Evolutionary conservation across 1,140 invertebrate species (phyloP), one percentile per base, ranked within the genome.

Genomic region (Drosophila pallidifrons): DNA sequence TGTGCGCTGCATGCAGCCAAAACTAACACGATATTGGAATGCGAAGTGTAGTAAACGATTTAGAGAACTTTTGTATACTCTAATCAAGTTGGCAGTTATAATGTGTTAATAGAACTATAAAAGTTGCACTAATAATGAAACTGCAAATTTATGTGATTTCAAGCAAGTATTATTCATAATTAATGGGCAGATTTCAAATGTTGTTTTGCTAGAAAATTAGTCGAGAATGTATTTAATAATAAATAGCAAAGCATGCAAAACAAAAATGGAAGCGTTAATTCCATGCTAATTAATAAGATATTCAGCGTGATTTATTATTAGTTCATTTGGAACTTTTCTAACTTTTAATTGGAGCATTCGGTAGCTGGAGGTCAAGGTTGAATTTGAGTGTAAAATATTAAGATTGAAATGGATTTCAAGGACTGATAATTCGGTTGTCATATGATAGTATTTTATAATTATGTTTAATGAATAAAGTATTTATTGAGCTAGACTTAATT

Each of bases 1-100:
- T 35, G 80, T 75, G 59, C 49, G 54, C 73, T 63, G 43, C 45
- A 13, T 35, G 54, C 58, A 20, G 16, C 30, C 35, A 38, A 38
- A 38, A 38, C 7, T 10, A 32, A 13, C 8, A 61, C 13, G n/a
- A 59, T 51, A 68, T 16, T 15, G 10, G 1, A 43, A 35, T 46
- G 32, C 16, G 20, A 25, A 20, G 8, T 30, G 51, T 20, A 15
- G 20, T 28, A 8, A 5, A 54, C n/a, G 20, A 54, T 6, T 54
- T 11, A n/a, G 3, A 2, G 16, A 32, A 30, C 1, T 13, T 13
- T 35, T 54, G 30, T n/a, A 32, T 54, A 35, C 51, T 30, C 51
- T 54, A 35, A n/a, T 4, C 28, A 35, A 13, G 5, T 11, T 1
- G 3, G 1, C 6, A 32, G 30, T 5, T 8, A 38, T 11, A 38